These are phyloP conservation scores for Gobius niger DNA, from an alignment of 2,113 vertebrate genomes.

Conservation along the genomic window DNA sequence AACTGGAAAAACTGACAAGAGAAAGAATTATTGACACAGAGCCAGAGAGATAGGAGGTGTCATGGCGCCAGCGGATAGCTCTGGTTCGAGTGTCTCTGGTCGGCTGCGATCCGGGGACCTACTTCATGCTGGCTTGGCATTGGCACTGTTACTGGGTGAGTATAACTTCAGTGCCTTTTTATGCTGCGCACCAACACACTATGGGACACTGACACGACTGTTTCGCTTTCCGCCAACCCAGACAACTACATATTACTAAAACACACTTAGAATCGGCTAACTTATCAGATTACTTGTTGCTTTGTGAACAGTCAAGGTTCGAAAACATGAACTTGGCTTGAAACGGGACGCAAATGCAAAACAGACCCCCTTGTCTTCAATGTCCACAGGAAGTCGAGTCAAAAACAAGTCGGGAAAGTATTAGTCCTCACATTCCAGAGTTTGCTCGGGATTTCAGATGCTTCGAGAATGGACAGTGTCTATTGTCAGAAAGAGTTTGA, in stretches of 20 bases:
- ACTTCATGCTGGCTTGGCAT: constrained; percentile 58
- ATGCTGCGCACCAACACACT: constrained; percentile 15
- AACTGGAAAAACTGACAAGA: constrained; percentile 15
- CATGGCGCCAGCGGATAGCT: constrained; percentile 67
- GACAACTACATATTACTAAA: background rate
- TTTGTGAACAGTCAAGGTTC: constrained; percentile 21
- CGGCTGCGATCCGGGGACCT: constrained; percentile 61
- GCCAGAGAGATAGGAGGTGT: constrained; percentile 50
- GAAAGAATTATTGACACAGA: constrained; percentile 29
- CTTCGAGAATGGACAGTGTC: background rate
- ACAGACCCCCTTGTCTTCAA: background rate
- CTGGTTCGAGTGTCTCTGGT: constrained; percentile 53
- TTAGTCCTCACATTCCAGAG: background rate
- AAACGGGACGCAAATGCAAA: background rate
- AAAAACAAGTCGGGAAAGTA: background rate
- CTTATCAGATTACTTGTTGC: constrained; percentile 1
- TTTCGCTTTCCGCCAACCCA: background rate
- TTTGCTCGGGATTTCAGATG: background rate
- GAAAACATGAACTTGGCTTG: constrained; percentile 10
- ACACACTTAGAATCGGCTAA: no score
- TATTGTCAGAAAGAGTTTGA: constrained; percentile 6
- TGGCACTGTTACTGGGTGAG: constrained; percentile 70
- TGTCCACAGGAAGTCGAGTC: background rate
- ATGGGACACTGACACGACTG: background rate
- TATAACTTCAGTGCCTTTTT: constrained; percentile 35